phyloP scores from a whole-genome alignment of 92 coral and sea anemone species.

The Epizoanthus scotinus region DNA sequence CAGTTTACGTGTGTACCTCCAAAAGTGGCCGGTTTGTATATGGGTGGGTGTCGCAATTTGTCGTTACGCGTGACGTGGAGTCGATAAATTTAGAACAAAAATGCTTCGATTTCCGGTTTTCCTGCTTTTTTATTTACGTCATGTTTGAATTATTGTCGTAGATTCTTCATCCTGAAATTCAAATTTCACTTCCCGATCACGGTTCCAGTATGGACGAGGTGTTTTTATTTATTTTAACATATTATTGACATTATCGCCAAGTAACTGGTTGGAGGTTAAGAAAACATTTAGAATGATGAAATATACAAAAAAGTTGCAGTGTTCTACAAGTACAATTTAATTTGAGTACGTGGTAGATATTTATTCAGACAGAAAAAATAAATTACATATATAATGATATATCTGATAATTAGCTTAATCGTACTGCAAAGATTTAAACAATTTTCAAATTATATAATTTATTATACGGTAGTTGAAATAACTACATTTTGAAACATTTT shows the following conservation, averaged over 20 bases:
- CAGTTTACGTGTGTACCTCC: background rate
- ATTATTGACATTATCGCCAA: background rate
- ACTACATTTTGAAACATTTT: no score
- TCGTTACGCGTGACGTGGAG: slow-evolving; percentile 29
- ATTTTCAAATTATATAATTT: no score
- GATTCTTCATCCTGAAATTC: background rate
- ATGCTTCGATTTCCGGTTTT: background rate
- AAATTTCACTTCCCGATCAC: background rate
- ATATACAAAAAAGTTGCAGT: background rate
- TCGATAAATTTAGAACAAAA: background rate
- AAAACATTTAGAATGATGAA: slow-evolving; percentile 14
- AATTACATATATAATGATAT: no score
- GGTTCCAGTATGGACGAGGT: background rate
- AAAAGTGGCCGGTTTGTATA: no score
- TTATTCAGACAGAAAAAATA: no score
- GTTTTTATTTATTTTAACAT: background rate
- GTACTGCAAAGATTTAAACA: no score
- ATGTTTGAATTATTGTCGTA: background rate
- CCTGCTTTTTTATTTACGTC: background rate
- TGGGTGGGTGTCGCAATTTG: background rate
- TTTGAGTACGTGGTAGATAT: background rate
- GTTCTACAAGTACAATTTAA: background rate
- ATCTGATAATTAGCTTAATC: no score
- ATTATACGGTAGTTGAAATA: no score
- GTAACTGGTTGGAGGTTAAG: slow-evolving; percentile 10